Evolutionary conservation across 1,140 invertebrate species (phyloP).

Genomic region (Papilio aristodemus): DNA sequence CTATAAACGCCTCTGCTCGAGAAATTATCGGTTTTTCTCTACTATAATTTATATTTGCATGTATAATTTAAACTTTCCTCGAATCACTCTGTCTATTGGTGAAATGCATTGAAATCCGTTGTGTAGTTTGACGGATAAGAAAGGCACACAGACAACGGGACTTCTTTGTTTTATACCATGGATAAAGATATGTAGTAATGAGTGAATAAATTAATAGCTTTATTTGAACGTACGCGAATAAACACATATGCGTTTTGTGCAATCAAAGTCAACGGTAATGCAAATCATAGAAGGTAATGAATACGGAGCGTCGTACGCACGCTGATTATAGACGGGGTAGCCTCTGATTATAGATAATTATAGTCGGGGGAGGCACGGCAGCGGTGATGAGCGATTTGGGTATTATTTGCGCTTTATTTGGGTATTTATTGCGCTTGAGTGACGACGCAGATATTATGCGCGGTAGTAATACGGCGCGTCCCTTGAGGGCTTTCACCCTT

Average conservation of each 20-base stretch:
- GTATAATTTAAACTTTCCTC: too few species aligned
- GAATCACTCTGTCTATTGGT: too few species aligned
- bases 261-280: slow-evolving; percentile 51
- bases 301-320: slow-evolving; percentile 52
- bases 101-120: too few species aligned
- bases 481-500: slow-evolving; percentile 63
- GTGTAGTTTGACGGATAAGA: too few species aligned
- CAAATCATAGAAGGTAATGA: slow-evolving; percentile 64
- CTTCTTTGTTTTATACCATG: too few species aligned
- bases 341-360: slow-evolving; percentile 77
- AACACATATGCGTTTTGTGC: slow-evolving; percentile 28
- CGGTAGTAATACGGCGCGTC: slow-evolving; percentile 64
- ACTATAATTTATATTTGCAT: too few species aligned
- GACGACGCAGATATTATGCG: slow-evolving; percentile 79
- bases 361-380: slow-evolving; percentile 64
- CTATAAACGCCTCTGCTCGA: too few species aligned
- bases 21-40: too few species aligned
- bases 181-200: too few species aligned
- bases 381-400: slow-evolving; percentile 80
- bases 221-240: slow-evolving; percentile 7
- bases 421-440: slow-evolving; percentile 81
- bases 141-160: too few species aligned
- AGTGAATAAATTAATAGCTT: background rate
- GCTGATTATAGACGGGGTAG: slow-evolving; percentile 69
- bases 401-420: slow-evolving; percentile 82